Evolutionary conservation across 2,888 invertebrate genomes (phyloP).

Genomic region (Hemistola chrysoprasaria): DNA sequence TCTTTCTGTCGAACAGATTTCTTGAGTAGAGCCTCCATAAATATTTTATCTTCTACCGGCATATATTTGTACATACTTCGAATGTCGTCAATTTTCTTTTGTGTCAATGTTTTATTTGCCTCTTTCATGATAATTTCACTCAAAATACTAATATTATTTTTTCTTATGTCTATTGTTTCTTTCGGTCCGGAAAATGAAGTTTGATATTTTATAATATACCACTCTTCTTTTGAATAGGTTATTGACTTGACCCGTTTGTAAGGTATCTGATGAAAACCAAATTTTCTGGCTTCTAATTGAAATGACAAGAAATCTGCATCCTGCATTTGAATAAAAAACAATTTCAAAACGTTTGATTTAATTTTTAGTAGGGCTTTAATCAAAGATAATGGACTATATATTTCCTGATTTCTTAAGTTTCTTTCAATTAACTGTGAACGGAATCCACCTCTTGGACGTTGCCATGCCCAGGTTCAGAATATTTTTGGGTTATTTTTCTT

Average conservation of each 20-base stretch:
- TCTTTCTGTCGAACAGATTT: conserved; percentile 6
- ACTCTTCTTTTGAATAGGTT: conserved; percentile 14
- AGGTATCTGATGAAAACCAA: conserved; percentile 11
- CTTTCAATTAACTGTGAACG: conserved; percentile 31
- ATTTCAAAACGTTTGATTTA: conserved; percentile 9
- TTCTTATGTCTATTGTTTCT: conserved; percentile 9
- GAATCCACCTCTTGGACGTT: conserved; percentile 32
- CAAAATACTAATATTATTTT: conserved; percentile 12
- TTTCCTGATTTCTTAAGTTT: conserved; percentile 18
- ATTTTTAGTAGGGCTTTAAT: conserved; percentile 14
- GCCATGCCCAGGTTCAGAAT: conserved; percentile 31
- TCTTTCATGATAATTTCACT: conserved; percentile 13
- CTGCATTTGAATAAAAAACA: conserved; percentile 9
- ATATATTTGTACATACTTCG: conserved; percentile 17
- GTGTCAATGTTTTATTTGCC: conserved; percentile 10
- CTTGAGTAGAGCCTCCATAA: conserved; percentile 7
- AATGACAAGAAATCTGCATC: conserved; percentile 10
- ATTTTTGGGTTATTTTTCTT: conserved; percentile 22
- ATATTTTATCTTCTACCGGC: conserved; percentile 8
- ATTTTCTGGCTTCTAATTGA: conserved; percentile 10
- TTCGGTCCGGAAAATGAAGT: conserved; percentile 10
- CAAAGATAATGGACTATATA: conserved; percentile 11
- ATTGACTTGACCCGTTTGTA: conserved; percentile 10
- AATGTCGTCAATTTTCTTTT: conserved; percentile 18
- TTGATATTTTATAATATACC: conserved; percentile 14